These are phyloP conservation scores for Alectoris magna DNA, from an alignment of 2,797 vertebrate species.

Conservation along the genomic window DNA sequence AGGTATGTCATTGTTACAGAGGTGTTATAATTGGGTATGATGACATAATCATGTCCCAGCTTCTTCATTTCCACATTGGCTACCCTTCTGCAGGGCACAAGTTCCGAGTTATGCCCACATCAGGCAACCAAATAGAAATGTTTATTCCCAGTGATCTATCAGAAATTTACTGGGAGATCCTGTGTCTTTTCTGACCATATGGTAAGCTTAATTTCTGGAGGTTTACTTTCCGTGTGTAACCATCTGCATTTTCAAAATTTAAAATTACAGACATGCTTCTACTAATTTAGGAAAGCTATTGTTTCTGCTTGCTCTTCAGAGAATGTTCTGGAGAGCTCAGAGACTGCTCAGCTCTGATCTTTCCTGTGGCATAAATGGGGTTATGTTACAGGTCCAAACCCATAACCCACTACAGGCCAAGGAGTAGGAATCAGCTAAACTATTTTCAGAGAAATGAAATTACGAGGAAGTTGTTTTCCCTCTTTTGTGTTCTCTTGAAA, in stretches of 20 bases:
- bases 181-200: fast-evolving
- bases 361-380: background rate
- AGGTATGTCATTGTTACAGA: background rate
- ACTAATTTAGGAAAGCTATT: background rate
- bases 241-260: background rate
- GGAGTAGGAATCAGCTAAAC: background rate
- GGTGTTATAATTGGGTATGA: background rate
- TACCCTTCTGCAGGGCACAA: background rate
- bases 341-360: background rate
- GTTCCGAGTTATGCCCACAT: background rate
- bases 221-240: background rate
- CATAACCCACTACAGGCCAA: background rate
- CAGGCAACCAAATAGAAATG: background rate
- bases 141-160: fast-evolving
- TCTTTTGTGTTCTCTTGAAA: background rate
- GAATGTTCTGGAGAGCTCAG: background rate
- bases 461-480: background rate
- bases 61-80: background rate
- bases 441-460: constrained; percentile 21
- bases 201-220: fast-evolving
- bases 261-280: background rate
- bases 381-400: background rate
- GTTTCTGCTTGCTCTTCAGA: background rate
- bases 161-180: background rate
- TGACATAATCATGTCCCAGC: background rate